A percentile compares a stretch with the other conserved stretches of the same genome.
These are phyloP conservation scores for Poecilia latipinna DNA, from an alignment of 2,113 vertebrate species.

Conservation along the genomic window DNA sequence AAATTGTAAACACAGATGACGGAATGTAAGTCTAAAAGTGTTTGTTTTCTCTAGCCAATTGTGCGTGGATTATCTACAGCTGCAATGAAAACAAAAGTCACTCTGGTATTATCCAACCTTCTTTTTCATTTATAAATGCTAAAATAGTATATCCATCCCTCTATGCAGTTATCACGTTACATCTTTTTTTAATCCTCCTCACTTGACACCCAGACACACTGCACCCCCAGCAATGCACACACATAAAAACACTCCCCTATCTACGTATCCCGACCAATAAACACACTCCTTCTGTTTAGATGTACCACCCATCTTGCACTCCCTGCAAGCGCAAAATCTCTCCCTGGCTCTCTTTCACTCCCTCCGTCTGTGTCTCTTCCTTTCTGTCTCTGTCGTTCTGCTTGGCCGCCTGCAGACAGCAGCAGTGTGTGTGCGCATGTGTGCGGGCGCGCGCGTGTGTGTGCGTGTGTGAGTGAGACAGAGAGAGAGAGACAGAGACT, in stretches of 20 bases:
- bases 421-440: conserved; percentile 48
- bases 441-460: neutral
- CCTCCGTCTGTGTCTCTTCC: conserved; percentile 25
- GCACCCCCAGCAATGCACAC: conserved; percentile 15
- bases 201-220: conserved; percentile 10
- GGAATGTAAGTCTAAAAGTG: neutral
- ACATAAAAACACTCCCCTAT: conserved; percentile 27
- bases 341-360: conserved; percentile 29
- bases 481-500: neutral
- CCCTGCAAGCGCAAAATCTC: conserved; percentile 41
- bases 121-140: neutral
- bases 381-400: conserved; percentile 58
- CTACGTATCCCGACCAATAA: conserved; percentile 27
- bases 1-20: neutral
- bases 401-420: conserved; percentile 73
- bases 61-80: neutral
- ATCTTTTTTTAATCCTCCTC: conserved; percentile 15
- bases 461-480: neutral
- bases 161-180: neutral
- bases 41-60: neutral
- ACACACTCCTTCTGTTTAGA: conserved; percentile 14
- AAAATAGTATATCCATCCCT: neutral
- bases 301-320: conserved; percentile 48
- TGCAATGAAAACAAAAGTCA: neutral
- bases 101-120: neutral